Base-by-base conservation (phyloP, 1,140 invertebrate genomes). In the Drosophila micromelanica region DNA sequence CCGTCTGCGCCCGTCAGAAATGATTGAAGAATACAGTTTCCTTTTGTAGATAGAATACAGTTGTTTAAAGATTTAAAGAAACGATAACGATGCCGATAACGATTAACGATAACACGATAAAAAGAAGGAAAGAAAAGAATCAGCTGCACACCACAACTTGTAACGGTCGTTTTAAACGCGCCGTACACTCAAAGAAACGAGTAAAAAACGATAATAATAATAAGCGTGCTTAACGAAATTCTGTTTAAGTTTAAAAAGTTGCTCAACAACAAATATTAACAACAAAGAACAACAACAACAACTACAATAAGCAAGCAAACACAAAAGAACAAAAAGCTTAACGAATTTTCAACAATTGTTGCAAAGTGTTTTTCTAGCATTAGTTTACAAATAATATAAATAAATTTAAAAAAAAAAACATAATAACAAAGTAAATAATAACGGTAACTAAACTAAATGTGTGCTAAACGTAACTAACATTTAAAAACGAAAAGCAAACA, bases 261-360 rank as follows among this genome's bases (percentile, higher is more conserved):
- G 82, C 84, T 82, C 79, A 89, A 87, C 38, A 78, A 73, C 43
- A 64, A 49, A 62, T 55, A 49, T 12, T 61, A 45, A 32, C 13
- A 76, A 67, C 9, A 77, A 74, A 63, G 23, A 40, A 57, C 38
- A 62, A 63, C 12, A 62, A 63, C 12, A 62, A 56, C 35, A 49
- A 59, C 43, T 64, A 43, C 42, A 69, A 62, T 45, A 77, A 49
- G 55, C 40, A 64, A 78, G 48, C 73, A 30, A 55, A 76, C 69
- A 51, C 20, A 42, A 78, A 71, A 85, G 56, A 61, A 78, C 57
- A 63, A 75, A 63, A 80, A 54, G 68, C 76, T 74, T 76, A 91
- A 89, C 90, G 90, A 91, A 91, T 91, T 91, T 91, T 76, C 76
- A 87, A 87, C 78, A 78, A 85, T 69, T 73, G 87, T 90, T 90